Evolutionary conservation across 2,113 vertebrate genomes (phyloP).

Genomic region (Sinocyclocheilus maitianheensis): DNA sequence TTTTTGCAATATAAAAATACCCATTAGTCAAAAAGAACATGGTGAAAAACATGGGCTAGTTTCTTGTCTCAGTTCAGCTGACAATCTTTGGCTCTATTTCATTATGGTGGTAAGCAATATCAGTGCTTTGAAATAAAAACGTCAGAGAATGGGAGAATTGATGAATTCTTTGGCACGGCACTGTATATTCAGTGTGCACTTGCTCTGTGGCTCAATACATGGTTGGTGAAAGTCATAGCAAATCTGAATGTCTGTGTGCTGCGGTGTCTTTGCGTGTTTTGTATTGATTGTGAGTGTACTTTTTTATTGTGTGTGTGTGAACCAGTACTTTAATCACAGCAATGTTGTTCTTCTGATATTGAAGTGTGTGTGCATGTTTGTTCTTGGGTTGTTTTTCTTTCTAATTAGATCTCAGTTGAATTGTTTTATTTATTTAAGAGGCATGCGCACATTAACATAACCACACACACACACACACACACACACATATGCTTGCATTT

Average conservation of each 20-base stretch:
- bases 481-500: not conserved
- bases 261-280: not conserved
- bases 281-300: slow-evolving; percentile 10
- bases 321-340: not conserved
- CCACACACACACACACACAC: not conserved
- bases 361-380: not conserved
- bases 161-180: not conserved
- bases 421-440: not conserved
- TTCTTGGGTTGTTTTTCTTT: not conserved
- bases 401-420: not conserved
- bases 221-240: slow-evolving; percentile 24
- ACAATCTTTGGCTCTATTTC: not conserved
- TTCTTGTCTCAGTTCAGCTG: not conserved
- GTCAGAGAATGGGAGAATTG: not conserved
- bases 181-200: slow-evolving; percentile 23
- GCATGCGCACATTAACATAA: not conserved
- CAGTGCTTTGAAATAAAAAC: not conserved
- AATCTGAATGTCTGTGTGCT: slow-evolving; percentile 17
- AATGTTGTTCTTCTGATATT: not conserved
- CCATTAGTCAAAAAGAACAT: not conserved
- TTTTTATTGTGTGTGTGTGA: not conserved
- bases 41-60: not conserved
- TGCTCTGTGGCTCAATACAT: slow-evolving; percentile 19
- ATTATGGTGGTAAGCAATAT: not conserved
- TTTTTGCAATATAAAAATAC: not conserved